Conservation (phyloP, 2,113 vertebrate genomes). For the Sceloporus undulatus region DNA sequence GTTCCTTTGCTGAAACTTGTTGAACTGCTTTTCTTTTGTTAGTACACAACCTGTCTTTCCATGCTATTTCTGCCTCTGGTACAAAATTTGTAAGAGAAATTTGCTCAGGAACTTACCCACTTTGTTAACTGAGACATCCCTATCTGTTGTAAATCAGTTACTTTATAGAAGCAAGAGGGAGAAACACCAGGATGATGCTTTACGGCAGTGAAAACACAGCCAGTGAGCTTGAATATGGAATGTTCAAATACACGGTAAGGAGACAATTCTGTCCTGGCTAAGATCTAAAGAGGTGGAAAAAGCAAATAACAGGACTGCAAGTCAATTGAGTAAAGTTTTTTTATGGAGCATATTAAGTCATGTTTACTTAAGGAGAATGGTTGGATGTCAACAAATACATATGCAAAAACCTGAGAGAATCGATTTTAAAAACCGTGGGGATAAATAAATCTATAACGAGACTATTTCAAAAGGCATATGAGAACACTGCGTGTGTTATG, state of each 20-base stretch:
- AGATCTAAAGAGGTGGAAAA: constrained; percentile 84
- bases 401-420: constrained; percentile 57
- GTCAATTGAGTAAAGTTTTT: constrained; percentile 80
- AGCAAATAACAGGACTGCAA: constrained; percentile 82
- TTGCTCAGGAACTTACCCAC: too few relatives aligned
- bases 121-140: too few relatives aligned
- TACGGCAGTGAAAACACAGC: constrained; percentile 54
- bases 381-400: constrained; percentile 81
- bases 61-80: too few relatives aligned
- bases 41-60: too few relatives aligned
- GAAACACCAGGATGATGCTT: constrained; percentile 20
- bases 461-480: constrained; percentile 45
- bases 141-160: neutral
- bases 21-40: too few relatives aligned
- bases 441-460: constrained; percentile 61
- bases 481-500: neutral
- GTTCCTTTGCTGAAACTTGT: too few relatives aligned
- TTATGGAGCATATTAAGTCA: constrained; percentile 78
- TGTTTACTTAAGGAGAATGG: constrained; percentile 72
- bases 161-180: neutral
- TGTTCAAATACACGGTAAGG: neutral
- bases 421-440: constrained; percentile 40
- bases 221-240: constrained; percentile 38
- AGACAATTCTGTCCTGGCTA: constrained; percentile 56
- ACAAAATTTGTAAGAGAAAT: too few relatives aligned